A percentile compares a stretch with the other conserved stretches of the same genome.
These are phyloP conservation scores for Hiodon alosoides DNA, from an alignment of 2,113 vertebrate species.

Conservation along the genomic window DNA sequence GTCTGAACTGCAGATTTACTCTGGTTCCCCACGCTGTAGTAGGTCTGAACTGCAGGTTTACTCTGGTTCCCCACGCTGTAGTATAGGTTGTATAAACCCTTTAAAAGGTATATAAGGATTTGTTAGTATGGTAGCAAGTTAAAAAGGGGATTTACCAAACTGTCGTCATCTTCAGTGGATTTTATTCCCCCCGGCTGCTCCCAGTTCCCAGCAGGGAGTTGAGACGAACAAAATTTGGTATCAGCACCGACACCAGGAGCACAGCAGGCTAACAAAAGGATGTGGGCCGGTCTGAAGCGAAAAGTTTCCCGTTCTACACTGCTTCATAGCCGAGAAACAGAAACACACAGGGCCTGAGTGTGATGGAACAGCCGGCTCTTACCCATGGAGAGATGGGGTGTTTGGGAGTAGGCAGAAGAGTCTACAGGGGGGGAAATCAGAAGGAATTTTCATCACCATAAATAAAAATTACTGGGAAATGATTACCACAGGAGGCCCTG, in stretches of 20 bases:
- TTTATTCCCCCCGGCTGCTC: too few species aligned
- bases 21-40: too few species aligned
- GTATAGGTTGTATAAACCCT: too few species aligned
- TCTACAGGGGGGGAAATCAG: not conserved
- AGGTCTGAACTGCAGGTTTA: too few species aligned
- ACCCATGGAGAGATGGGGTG: not conserved
- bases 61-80: too few species aligned
- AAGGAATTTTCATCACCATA: not conserved
- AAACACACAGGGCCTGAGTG: not conserved
- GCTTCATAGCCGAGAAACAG: not conserved
- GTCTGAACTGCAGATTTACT: too few species aligned
- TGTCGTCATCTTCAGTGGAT: too few species aligned
- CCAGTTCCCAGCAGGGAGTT: slow-evolving; percentile 25
- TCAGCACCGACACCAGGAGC: slow-evolving; percentile 26
- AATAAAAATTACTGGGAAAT: not conserved
- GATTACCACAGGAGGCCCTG: not conserved
- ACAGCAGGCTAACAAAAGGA: slow-evolving; percentile 15
- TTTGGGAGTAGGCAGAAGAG: not conserved
- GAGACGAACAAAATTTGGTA: slow-evolving; percentile 28
- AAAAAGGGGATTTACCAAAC: too few species aligned
- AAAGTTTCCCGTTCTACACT: slow-evolving; percentile 6
- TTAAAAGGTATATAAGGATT: too few species aligned
- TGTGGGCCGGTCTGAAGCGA: not conserved
- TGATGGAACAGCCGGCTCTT: not conserved
- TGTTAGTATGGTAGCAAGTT: too few species aligned